Evolutionary conservation across 2,888 invertebrate species (phyloP), one percentile per base, ranked within the genome.

Genomic region (Timema cristinae): DNA sequence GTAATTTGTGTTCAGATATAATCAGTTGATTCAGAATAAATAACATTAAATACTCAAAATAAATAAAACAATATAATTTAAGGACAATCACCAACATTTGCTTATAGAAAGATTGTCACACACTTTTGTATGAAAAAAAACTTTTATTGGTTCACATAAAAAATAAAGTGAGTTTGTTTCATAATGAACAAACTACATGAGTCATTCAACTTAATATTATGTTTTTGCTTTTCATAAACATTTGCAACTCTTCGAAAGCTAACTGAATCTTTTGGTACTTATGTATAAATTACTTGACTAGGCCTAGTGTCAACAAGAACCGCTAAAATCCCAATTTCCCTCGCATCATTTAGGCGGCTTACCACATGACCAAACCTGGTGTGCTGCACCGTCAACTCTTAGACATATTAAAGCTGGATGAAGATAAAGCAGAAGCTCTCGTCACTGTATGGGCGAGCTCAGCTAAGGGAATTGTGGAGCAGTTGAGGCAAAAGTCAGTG

Each of bases 401-500:
- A 4, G 84, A 86, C 15, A 81, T 82, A 73, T 78, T 87, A 1
- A 81, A 84, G 71, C 78, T 88, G 51, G 80, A 83, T 72, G 80
- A 82, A 61, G 84, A 85, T 73, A 87, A 87, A 80, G 84, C 86
- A 51, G 85, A 86, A 78, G 83, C 83, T 48, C 87, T 87, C 75
- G 80, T 86, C 6, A 84, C 84, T 71, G 75, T 84, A 9, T 88
- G 87, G 87, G 84, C 85, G 0, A 81, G 82, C 54, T 81, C 83
- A 74, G 84, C 85, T 0, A 86, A 85, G 75, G 82, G 83, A 7
- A 83, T 86, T 74, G 82, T 87, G 76, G 83, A 83, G 66, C 84
- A 85, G 77, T 81, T 86, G 75, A 81, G 82, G 73, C 79, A 77
- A 16, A 74, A 61, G 56, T 75, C 73, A 47, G 50, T 76, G 7